Conservation (phyloP, 2,888 invertebrate genomes). For the Troglohyphantes excavatus region DNA sequence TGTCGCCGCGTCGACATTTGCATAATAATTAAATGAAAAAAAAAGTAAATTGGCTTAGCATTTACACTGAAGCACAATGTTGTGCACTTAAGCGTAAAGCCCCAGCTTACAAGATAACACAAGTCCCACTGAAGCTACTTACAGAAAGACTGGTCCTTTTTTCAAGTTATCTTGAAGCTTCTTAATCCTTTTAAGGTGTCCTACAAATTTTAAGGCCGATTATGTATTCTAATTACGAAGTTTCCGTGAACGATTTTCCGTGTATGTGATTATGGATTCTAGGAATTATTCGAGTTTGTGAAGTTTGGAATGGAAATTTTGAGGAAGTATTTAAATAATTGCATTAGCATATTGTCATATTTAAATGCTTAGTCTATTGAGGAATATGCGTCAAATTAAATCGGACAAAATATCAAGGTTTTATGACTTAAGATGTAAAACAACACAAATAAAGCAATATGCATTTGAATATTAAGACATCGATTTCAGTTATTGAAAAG, state of each 20-base stretch:
- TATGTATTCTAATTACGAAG: constrained; percentile 22
- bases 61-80: not conserved
- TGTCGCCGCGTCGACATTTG: constrained; percentile 15
- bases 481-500: too few species aligned
- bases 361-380: too few species aligned
- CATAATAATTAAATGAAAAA: constrained; percentile 29
- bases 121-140: not conserved
- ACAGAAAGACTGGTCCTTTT: constrained; percentile 24
- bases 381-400: too few species aligned
- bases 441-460: too few species aligned
- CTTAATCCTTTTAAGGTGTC: constrained; percentile 34
- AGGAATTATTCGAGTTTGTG: too few species aligned
- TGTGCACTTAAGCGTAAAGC: not conserved
- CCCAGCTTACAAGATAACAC: constrained; percentile 9
- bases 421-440: too few species aligned
- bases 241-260: not conserved
- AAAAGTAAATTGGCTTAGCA: constrained; percentile 19
- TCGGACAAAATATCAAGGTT: too few species aligned
- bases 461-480: too few species aligned
- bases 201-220: constrained; percentile 41
- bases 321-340: too few species aligned
- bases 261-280: too few species aligned
- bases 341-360: too few species aligned
- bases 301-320: too few species aligned
- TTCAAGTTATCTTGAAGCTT: constrained; percentile 8